Percentiles rank a stretch among this genome's conserved stretches.
These are phyloP conservation scores for Hypercompe scribonia DNA, from an alignment of 2,888 invertebrate species.

Conservation along the genomic window DNA sequence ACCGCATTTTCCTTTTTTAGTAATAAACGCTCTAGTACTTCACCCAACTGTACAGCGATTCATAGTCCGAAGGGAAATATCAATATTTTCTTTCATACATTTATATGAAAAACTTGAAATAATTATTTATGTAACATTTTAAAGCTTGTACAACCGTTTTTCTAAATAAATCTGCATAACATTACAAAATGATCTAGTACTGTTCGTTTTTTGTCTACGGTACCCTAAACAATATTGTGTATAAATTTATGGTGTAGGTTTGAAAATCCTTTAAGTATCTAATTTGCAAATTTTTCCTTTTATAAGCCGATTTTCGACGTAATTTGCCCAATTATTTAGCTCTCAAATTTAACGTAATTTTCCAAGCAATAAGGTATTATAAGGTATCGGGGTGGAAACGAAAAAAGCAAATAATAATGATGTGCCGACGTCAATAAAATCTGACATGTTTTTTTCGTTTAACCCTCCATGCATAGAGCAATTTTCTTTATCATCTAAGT, in stretches of 20 bases:
- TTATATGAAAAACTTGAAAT: not conserved
- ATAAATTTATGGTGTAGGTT: slow-evolving; percentile 48
- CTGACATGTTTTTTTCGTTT: slow-evolving; percentile 49
- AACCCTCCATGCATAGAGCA: not conserved
- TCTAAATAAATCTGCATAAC: not conserved
- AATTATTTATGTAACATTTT: not conserved
- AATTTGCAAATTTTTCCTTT: slow-evolving; percentile 74
- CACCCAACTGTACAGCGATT: not conserved
- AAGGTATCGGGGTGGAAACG: slow-evolving; percentile 66
- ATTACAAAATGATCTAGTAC: not conserved
- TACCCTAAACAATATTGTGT: slow-evolving; percentile 22
- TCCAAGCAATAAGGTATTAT: slow-evolving; percentile 69
- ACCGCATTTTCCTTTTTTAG: not conserved
- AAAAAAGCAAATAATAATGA: slow-evolving; percentile 79
- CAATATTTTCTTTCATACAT: not conserved
- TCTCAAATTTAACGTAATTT: slow-evolving; percentile 75
- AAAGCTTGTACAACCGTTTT: not conserved
- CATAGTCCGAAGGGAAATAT: not conserved
- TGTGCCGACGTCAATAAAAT: slow-evolving; percentile 70
- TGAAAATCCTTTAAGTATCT: slow-evolving; percentile 76
- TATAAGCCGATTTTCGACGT: slow-evolving; percentile 75
- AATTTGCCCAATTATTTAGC: slow-evolving; percentile 80
- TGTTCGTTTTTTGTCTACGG: not conserved
- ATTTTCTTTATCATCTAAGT: not conserved
- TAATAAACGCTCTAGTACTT: not conserved